Evolutionary conservation across 2,888 invertebrate genomes (phyloP), one percentile per base, ranked within the genome.

Genomic region (Erpobdella octoculata): DNA sequence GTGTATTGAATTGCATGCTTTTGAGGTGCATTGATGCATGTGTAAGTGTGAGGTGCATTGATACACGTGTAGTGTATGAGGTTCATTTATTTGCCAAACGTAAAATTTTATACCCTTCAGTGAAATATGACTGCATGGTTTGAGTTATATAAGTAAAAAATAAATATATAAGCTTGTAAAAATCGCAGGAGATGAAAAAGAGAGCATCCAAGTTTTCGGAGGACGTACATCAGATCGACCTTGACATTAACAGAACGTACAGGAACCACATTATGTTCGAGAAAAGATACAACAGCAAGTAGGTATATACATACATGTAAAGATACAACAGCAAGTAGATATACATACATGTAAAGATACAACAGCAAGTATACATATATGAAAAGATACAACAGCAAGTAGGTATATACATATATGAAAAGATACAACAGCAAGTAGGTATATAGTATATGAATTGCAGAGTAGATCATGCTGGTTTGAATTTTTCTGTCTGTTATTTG

Each of bases 231-330:
- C 98, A 99, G 85, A 98, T 98, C 79, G 98, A 98, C 86, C 90
- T 98, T 37, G 98, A 98, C 86, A 96, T 99, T 18, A 98, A 98
- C 85, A 88, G 98, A 78, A 99, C 98, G 81, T 99, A 96, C 85
- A 88, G 97, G 78, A 95, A 98, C 86, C 93, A 98, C 84, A 89
- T 93, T 79, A 91, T 86, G 84, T 88, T 87, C 81, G 84, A 95
- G 78, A 91, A 94, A 84, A 87, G 97, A 81, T 98, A 96, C 85
- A 92, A 92, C 80, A 89, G 92, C 74, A 81, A 82, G 82, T 82
- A 75, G 77, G 82, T 71, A 35, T 62, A 1, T 15, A 15, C n/a
- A 12, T n/a, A 41, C n/a, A 41, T 15, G 46, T n/a, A 41, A 41
- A 41, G 12, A 41, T 41, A 41, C n/a, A 41, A 41, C n/a, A 15